Base-by-base conservation (phyloP, 2,888 invertebrate genomes). In the Cantharis lateralis region DNA sequence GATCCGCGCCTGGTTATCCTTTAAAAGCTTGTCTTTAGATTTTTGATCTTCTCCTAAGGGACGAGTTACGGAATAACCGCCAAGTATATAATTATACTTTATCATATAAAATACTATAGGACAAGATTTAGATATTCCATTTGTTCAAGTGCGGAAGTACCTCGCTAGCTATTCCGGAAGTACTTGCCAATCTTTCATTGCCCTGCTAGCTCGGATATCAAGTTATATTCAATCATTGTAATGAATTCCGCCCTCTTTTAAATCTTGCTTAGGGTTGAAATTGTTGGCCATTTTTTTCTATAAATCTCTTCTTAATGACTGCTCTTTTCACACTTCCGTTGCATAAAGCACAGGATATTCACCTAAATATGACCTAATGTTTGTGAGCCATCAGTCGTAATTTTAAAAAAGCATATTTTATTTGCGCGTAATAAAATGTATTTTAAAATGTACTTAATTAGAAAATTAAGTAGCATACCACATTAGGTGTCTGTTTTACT, bases 181-280 rank as follows among this genome's bases (percentile, higher is more conserved):
- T 77, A 79, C 77, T 79, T 79, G 77, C 75, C 77, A 68, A 79
- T 75, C 77, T 74, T 71, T 71, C 64, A 71, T 32, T 76, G 62
- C 70, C 68, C 71, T 68, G 71, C 76, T 72, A 74, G 74, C 74
- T 78, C 66, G 63, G 18, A 78, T 75, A 78, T 77, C 77, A 75
- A 78, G 28, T 76, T 76, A 78, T 78, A 79, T 78, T 75, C 77
- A 77, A 75, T 75, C 77, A 72, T 72, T 72, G 66, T 75, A 79
- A 77, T 79, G 78, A 78, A 78, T 77, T 79, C 77, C 75, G 61
- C 79, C 77, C 79, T 75, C 77, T 71, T 75, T 71, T 62, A 73
- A 74, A 71, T 70, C 70, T 70, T 16, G 26, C 63, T 74, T 69
- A 71, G 77, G 77, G 77, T 74, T 48, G 72, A 72, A 73, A 77